Base-by-base conservation (phyloP, 2,797 vertebrate species). In the Esox lucius region DNA sequence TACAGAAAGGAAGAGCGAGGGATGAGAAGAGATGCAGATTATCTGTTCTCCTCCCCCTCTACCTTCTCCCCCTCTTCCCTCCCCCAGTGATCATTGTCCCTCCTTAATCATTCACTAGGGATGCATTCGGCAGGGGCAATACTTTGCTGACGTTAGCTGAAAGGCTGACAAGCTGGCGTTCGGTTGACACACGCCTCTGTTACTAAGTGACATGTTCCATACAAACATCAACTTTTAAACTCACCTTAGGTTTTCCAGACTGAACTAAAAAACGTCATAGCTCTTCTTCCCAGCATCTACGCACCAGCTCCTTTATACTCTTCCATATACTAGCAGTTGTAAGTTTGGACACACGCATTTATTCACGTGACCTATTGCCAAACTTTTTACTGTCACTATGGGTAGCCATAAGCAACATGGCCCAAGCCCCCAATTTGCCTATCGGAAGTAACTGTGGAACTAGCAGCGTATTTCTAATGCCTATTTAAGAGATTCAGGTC, bases 1-100 rank as follows among this genome's bases (percentile, higher is more conserved):
- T 70, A 68, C 39, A 73, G 72, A 76, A 85, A 81, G 26, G 72
- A 76, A 70, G 69, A 78, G 78, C 74, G 73, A 73, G 70, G 33
- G 22, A 72, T 69, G 77, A 75, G 76, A 83, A 70, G 77, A 78
- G 75, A 72, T 61, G 1, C 59, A 80, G 87, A 88, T 89, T 87
- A 89, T 88, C 69, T 31, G 8, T 51, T 51, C 64, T 51, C 39
- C 86, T 81, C 78, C 66, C 80, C 73, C 48, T 31, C 28, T 31
- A 31, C 73, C 49, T 49, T 12, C 35, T 80, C 76, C 73, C 68
- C 72, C 49, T 73, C 65, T 70, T 64, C 71, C 72, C 73, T 79
- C 75, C 73, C 68, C 72, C 49, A 22, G 46, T 19, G 28, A 73
- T 78, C 73, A 49, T 83, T 75, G 77, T 77, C 81, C 61, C 68